Percentiles rank a stretch among this genome's conserved stretches.
phyloP scores from a whole-genome alignment of 2,113 vertebrate species.

The Vulpes ferrilata region DNA sequence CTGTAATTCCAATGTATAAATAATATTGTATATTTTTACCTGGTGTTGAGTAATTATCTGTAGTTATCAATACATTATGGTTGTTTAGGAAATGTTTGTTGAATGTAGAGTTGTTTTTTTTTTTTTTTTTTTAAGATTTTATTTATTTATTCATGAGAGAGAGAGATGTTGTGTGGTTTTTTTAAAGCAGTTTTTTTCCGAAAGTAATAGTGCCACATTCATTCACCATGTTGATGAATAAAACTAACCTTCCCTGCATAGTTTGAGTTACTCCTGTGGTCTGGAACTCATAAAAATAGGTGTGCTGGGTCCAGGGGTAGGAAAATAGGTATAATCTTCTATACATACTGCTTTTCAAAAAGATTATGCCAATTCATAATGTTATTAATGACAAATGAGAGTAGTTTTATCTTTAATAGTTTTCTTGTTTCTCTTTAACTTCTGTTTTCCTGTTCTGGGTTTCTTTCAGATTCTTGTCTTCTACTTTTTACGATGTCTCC shows the following conservation, averaged over 20 bases:
- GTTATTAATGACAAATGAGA: slow-evolving; percentile 1
- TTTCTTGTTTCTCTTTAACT: slow-evolving; percentile 56
- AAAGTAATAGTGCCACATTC: not conserved
- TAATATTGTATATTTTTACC: slow-evolving; percentile 28
- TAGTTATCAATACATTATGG: not conserved
- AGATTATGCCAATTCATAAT: not conserved
- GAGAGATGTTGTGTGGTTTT: not conserved
- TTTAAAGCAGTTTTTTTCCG: not conserved
- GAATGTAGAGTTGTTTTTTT: not conserved
- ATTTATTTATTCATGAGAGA: no score
- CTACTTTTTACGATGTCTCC: slow-evolving; percentile 97
- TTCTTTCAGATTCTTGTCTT: slow-evolving; percentile 96
- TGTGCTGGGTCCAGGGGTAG: not conserved
- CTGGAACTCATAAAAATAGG: not conserved
- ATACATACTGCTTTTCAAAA: not conserved
- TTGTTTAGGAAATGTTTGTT: not conserved
- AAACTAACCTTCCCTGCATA: not conserved
- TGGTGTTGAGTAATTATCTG: not conserved
- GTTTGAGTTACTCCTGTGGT: not conserved
- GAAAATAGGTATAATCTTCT: not conserved
- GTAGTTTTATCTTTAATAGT: not conserved
- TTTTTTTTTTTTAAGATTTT: no score
- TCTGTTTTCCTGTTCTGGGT: slow-evolving; percentile 70
- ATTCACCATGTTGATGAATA: slow-evolving; percentile 32
- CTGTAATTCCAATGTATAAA: not conserved